Evolutionary conservation across 1,140 invertebrate species (phyloP).

Genomic region (Galleria mellonella): DNA sequence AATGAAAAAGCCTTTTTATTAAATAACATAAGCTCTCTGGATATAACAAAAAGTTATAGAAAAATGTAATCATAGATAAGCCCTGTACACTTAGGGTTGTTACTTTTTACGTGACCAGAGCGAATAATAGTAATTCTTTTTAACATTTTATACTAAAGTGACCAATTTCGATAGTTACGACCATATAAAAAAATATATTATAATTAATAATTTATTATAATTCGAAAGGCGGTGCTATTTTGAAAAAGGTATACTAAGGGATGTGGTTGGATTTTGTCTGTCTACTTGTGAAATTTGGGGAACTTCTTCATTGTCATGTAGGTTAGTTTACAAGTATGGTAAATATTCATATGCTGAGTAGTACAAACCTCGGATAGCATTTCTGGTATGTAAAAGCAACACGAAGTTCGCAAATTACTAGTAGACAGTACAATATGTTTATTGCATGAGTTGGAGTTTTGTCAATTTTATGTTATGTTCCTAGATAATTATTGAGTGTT

Average conservation of each 20-base stretch:
- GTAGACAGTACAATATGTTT: constrained; percentile 21
- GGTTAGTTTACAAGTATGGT: constrained; percentile 6
- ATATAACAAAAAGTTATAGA: too few species aligned
- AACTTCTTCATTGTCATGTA: background rate
- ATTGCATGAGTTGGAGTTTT: constrained; percentile 44
- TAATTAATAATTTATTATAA: constrained; percentile 24
- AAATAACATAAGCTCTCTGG: too few species aligned
- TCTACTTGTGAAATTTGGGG: constrained; percentile 20
- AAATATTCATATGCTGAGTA: background rate
- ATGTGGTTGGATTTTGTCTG: constrained; percentile 29
- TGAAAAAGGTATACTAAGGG: constrained; percentile 54
- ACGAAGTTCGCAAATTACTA: background rate
- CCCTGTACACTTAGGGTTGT: too few species aligned
- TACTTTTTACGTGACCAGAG: too few species aligned
- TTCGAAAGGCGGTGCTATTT: constrained; percentile 65
- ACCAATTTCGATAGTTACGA: constrained; percentile 23
- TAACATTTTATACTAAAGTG: constrained; percentile 5
- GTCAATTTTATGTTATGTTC: constrained; percentile 58
- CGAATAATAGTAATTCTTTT: constrained; percentile 1
- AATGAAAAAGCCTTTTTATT: too few species aligned
- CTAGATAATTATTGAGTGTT: constrained; percentile 26
- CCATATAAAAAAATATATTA: constrained; percentile 13
- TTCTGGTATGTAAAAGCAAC: background rate
- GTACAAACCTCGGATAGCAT: too few species aligned
- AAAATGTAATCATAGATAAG: too few species aligned